phyloP scores from a whole-genome alignment of 2,797 vertebrate genomes.

The Gymnopithys bicolor region DNA sequence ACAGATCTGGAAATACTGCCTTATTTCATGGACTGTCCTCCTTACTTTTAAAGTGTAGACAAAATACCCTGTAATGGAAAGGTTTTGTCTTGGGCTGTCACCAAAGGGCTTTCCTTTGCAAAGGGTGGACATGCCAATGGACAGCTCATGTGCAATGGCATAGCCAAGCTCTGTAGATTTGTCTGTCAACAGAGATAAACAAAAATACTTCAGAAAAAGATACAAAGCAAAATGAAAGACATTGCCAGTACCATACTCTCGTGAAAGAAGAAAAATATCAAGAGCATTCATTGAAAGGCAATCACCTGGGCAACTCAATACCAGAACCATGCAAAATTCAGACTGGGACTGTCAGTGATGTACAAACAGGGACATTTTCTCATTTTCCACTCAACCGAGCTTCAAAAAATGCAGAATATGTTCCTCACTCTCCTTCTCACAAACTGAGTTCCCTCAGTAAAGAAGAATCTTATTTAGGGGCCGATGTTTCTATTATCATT shows the following conservation, averaged over 20 bases:
- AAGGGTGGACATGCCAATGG: neutral
- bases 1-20: neutral
- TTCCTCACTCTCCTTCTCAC: neutral
- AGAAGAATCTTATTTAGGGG: neutral
- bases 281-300: neutral
- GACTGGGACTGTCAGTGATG: neutral
- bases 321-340: neutral
- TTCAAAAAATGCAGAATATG: neutral
- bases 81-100: neutral
- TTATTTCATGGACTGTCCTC: neutral
- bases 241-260: fast-evolving
- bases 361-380: neutral
- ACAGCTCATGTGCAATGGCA: neutral
- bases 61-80: neutral
- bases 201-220: neutral
- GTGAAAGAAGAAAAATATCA: neutral
- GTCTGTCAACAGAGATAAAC: neutral
- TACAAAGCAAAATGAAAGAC: neutral
- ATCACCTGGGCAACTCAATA: neutral
- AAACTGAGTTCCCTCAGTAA: neutral
- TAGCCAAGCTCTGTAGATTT: neutral
- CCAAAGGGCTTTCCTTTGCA: neutral
- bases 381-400: neutral
- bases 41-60: neutral
- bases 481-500: neutral